A percentile compares a stretch with the other conserved stretches of the same genome.
phyloP scores from a whole-genome alignment of 2,888 invertebrate species.

The Leptura quadrifasciata region DNA sequence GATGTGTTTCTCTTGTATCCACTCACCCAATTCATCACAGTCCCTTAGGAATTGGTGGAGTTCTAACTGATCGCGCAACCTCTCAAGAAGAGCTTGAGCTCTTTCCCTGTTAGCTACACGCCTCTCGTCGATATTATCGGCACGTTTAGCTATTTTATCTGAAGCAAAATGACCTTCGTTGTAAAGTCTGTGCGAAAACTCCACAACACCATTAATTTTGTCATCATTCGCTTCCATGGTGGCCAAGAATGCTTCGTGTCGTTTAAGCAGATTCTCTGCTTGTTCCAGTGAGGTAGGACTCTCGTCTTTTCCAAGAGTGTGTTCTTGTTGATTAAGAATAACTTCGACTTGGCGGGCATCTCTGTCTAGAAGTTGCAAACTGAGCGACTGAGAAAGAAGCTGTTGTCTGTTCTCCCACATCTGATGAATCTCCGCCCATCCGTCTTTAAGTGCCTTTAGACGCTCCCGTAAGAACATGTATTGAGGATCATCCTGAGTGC shows the following conservation, averaged over 20 bases:
- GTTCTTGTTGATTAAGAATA: slow-evolving; percentile 97
- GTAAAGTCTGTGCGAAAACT: slow-evolving; percentile 92
- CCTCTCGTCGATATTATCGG: slow-evolving; percentile 94
- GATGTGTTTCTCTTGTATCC: slow-evolving; percentile 99
- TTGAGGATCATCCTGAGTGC: slow-evolving; percentile 96
- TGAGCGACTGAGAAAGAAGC: slow-evolving; percentile 94
- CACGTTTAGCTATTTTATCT: slow-evolving; percentile 97
- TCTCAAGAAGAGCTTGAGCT: slow-evolving; percentile 93
- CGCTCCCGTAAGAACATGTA: slow-evolving; percentile 99
- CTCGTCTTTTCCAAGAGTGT: slow-evolving; percentile 97
- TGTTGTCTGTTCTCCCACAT: slow-evolving; percentile 99
- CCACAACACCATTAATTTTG: slow-evolving; percentile 97
- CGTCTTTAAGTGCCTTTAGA: slow-evolving; percentile 97
- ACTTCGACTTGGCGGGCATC: slow-evolving; percentile 99
- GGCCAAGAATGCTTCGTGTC: slow-evolving; percentile 98
- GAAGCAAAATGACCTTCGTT: slow-evolving; percentile 97
- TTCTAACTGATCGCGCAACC: slow-evolving; percentile 94
- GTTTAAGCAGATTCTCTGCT: slow-evolving; percentile 97
- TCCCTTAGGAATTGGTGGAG: slow-evolving; percentile 97
- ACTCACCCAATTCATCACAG: slow-evolving; percentile 97
- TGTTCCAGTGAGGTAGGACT: slow-evolving; percentile 95
- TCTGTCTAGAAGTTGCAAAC: slow-evolving; percentile 95
- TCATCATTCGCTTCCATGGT: slow-evolving; percentile 99
- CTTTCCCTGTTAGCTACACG: slow-evolving; percentile 92
- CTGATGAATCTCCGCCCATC: slow-evolving; percentile 99